These are phyloP conservation scores for Fukomys damarensis DNA, from an alignment of 2,113 vertebrate genomes.

Conservation along the genomic window DNA sequence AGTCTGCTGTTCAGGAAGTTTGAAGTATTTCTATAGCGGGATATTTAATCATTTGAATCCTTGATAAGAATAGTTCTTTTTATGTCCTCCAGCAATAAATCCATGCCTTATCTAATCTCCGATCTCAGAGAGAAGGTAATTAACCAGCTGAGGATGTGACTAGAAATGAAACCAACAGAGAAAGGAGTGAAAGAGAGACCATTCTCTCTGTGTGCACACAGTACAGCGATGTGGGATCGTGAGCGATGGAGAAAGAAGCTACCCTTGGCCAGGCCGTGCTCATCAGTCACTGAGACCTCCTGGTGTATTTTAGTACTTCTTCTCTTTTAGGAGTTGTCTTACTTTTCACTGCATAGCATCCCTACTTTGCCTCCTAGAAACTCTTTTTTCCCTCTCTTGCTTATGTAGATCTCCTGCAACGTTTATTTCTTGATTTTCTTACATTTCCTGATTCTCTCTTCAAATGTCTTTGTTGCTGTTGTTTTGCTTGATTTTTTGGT, in stretches of 20 bases:
- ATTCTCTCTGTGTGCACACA: slow-evolving; percentile 41
- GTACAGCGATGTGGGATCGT: background rate
- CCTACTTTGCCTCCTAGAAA: background rate
- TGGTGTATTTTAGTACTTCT: background rate
- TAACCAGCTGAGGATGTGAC: slow-evolving; percentile 74
- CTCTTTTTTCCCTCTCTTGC: background rate
- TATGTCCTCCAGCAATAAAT: slow-evolving; percentile 76
- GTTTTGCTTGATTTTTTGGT: background rate
- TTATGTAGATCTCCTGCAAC: background rate
- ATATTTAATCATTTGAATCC: slow-evolving; percentile 80
- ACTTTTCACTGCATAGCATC: background rate
- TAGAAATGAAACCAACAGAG: slow-evolving; percentile 69
- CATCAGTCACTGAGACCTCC: background rate
- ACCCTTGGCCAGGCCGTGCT: background rate
- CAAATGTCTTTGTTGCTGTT: background rate
- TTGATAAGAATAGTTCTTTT: slow-evolving; percentile 77
- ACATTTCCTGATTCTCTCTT: background rate
- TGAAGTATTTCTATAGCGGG: slow-evolving; percentile 66
- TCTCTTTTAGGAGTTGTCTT: background rate
- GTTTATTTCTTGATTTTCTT: background rate
- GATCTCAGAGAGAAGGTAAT: slow-evolving; percentile 75
- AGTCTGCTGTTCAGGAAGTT: slow-evolving; percentile 33
- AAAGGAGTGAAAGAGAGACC: slow-evolving; percentile 50
- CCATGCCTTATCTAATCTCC: slow-evolving; percentile 77
- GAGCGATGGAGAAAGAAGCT: background rate